These are phyloP conservation scores for Crepidodera aurea DNA, from an alignment of 2,888 invertebrate species.

Conservation along the genomic window DNA sequence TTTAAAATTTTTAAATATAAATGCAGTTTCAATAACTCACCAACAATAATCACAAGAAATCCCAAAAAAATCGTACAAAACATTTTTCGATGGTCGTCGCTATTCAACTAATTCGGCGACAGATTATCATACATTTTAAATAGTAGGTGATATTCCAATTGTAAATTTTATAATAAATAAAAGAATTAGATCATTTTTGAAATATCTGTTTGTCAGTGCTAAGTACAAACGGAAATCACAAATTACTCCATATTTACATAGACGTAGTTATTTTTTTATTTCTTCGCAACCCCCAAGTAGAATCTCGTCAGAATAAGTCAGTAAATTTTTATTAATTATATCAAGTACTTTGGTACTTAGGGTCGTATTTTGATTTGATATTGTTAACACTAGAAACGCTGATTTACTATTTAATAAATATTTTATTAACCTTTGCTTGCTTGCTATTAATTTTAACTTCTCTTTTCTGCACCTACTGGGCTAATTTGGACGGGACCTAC, in stretches of 20 bases:
- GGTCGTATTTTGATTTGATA: no score
- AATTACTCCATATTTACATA: constrained; percentile 9
- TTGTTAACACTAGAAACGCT: no score
- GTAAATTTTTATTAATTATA: no score
- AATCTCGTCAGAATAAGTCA: no score
- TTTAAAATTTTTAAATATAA: no score
- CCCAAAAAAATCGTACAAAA: neutral
- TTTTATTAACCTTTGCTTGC: no score
- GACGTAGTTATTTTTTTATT: neutral
- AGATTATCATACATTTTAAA: constrained; percentile 4
- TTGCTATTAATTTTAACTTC: no score
- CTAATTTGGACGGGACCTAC: no score
- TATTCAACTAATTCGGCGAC: neutral
- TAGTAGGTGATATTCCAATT: neutral
- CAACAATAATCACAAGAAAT: neutral
- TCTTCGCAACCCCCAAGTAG: no score
- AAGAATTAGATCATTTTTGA: neutral
- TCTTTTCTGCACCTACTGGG: no score
- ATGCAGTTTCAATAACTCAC: neutral
- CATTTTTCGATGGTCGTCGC: constrained; percentile 2
- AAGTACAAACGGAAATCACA: constrained; percentile 12
- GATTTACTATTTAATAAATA: no score
- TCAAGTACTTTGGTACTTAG: no score
- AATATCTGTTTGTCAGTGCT: constrained; percentile 9
- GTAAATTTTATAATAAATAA: neutral